Percentiles rank a stretch among this genome's conserved stretches.
Evolutionary conservation across 2,797 vertebrate genomes (phyloP).

Genomic region (Takifugu rubripes): DNA sequence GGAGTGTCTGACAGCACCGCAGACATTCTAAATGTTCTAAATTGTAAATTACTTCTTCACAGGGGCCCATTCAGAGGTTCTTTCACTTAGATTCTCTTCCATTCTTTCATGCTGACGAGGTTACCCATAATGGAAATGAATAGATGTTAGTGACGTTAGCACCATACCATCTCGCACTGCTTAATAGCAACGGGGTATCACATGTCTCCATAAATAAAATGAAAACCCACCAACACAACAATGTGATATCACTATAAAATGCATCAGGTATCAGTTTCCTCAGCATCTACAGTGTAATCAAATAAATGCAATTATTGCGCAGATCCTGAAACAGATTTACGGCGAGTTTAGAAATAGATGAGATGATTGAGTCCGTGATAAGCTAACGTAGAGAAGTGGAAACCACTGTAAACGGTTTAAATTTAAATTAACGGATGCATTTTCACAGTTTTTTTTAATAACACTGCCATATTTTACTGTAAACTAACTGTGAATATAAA

Average conservation of each 20-base stretch:
- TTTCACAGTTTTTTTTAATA: too few relatives aligned
- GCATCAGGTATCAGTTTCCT: conserved; percentile 12
- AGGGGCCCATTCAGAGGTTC: too few relatives aligned
- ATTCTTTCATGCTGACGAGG: not conserved
- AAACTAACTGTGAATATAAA: too few relatives aligned
- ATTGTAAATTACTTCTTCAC: too few relatives aligned
- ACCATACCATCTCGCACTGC: not conserved
- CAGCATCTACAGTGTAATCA: conserved; percentile 9
- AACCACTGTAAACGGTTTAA: too few relatives aligned
- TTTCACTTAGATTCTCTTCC: conserved; percentile 1
- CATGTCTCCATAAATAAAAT: conserved; percentile 8
- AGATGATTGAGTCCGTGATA: not conserved
- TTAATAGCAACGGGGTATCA: conserved; percentile 7
- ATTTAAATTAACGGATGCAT: too few relatives aligned
- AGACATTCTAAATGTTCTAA: too few relatives aligned
- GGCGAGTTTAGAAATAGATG: not conserved
- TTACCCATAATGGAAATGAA: not conserved
- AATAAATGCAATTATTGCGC: conserved; percentile 27
- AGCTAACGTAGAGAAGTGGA: not conserved
- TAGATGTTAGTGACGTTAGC: not conserved
- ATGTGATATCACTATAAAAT: conserved; percentile 4
- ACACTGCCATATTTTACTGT: too few relatives aligned
- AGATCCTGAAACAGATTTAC: not conserved
- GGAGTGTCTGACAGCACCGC: too few relatives aligned
- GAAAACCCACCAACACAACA: not conserved